Percentiles rank a stretch among this genome's conserved stretches.
Evolutionary conservation across 2,888 invertebrate genomes (phyloP).

Genomic region (Athalia rosae): DNA sequence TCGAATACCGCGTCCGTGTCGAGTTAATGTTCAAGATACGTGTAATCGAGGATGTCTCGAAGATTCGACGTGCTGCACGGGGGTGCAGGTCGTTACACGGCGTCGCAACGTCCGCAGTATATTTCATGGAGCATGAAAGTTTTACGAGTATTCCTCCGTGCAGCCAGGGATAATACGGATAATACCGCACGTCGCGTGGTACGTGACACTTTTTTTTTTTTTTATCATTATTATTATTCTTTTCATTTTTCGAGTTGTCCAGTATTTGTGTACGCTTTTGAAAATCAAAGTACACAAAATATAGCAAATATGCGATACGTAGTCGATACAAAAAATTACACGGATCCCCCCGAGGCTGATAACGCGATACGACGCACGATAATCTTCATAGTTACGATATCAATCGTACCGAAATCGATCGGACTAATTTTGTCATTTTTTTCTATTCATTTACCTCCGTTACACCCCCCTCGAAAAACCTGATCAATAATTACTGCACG

Average conservation of each 20-base stretch:
- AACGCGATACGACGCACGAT: no score
- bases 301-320: no score
- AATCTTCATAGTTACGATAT: no score
- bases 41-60: not conserved
- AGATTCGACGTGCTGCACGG: conserved; percentile 28
- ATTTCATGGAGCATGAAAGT: conserved; percentile 35
- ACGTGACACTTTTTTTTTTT: not conserved
- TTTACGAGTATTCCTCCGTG: conserved; percentile 31
- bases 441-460: no score
- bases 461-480: no score
- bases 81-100: not conserved
- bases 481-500: no score
- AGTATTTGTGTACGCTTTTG: not conserved
- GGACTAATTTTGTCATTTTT: no score
- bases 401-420: no score
- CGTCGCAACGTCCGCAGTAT: not conserved
- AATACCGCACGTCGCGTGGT: not conserved
- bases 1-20: no score
- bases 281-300: conserved; percentile 7
- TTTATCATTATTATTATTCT: no score
- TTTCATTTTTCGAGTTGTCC: not conserved
- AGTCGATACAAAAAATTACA: no score
- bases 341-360: no score
- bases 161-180: not conserved
- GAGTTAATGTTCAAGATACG: not conserved